Percentiles rank a stretch among this genome's conserved stretches.
Conservation (phyloP, 2,797 vertebrate genomes). For the Phyllotis vaccarum region DNA sequence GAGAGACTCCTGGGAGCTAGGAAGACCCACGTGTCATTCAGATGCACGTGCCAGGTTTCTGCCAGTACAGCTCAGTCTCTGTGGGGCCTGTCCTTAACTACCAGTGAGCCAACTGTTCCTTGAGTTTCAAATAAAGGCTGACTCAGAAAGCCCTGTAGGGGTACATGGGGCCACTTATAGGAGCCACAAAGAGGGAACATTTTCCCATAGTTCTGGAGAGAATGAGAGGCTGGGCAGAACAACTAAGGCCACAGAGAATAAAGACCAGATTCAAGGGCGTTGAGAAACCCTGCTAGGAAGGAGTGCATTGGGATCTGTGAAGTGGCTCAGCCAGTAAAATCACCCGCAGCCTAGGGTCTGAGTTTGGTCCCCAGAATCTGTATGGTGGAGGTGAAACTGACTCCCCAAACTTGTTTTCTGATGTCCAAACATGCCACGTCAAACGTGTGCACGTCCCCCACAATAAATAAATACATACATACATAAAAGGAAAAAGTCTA, state of each 20-base stretch:
- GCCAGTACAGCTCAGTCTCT: slow-evolving; percentile 31
- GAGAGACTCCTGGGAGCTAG: slow-evolving; percentile 51
- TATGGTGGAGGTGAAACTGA: background rate
- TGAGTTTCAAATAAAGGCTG: slow-evolving; percentile 67
- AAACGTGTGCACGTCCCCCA: background rate
- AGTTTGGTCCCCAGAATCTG: background rate
- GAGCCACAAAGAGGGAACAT: slow-evolving; percentile 49
- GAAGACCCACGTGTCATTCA: slow-evolving; percentile 49
- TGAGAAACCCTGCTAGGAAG: slow-evolving; percentile 41
- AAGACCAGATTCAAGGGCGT: slow-evolving; percentile 7
- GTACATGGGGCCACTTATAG: slow-evolving; percentile 62
- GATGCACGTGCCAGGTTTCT: slow-evolving; percentile 24
- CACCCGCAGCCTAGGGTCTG: background rate
- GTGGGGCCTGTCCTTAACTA: slow-evolving; percentile 66
- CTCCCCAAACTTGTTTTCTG: background rate
- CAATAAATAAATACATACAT: background rate
- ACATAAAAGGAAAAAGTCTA: background rate
- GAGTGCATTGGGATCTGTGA: background rate
- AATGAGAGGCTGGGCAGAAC: slow-evolving; percentile 43
- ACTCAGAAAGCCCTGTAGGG: slow-evolving; percentile 68
- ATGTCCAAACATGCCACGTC: background rate
- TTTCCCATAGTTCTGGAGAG: background rate
- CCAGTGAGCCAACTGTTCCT: slow-evolving; percentile 34
- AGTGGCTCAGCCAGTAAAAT: background rate
- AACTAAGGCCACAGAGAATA: slow-evolving; percentile 27